These are phyloP conservation scores for Trematomus loennbergii DNA, from an alignment of 2,113 vertebrate genomes.

Conservation along the genomic window DNA sequence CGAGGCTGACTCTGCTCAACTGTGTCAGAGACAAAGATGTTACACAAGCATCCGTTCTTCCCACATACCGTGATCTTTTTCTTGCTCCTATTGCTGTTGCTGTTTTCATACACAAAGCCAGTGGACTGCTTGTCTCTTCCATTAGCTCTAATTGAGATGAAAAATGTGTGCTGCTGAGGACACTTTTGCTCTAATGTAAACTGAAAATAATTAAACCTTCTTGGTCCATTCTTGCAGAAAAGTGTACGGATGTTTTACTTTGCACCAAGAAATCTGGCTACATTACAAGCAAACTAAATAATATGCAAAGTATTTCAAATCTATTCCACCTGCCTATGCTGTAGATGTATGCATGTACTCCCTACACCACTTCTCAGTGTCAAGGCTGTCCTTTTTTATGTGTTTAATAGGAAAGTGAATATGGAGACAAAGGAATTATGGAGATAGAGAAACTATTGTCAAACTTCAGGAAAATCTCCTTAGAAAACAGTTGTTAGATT, in stretches of 20 bases:
- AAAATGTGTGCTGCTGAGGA: not conserved
- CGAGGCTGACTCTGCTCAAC: conserved; percentile 42
- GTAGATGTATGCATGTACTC: not conserved
- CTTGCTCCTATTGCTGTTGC: conserved; percentile 34
- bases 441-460: conserved; percentile 14
- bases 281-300: conserved; percentile 4
- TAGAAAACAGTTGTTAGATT: conserved; percentile 18
- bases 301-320: not conserved
- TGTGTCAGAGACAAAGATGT: conserved; percentile 63
- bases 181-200: conserved; percentile 12
- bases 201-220: not conserved
- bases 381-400: conserved; percentile 27
- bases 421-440: not conserved
- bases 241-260: not conserved
- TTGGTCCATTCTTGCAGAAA: not conserved
- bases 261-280: not conserved
- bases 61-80: conserved; percentile 41
- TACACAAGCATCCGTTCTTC: conserved; percentile 61
- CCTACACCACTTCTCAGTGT: not conserved
- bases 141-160: conserved; percentile 41
- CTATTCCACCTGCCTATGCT: not conserved
- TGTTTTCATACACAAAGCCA: conserved; percentile 21
- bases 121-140: conserved; percentile 34
- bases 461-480: conserved; percentile 8
- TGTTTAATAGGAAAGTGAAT: not conserved